A percentile compares a stretch with the other conserved stretches of the same genome.
These are phyloP conservation scores for Arctocebus calabarensis DNA, from an alignment of 2,797 vertebrate genomes.

Conservation along the genomic window DNA sequence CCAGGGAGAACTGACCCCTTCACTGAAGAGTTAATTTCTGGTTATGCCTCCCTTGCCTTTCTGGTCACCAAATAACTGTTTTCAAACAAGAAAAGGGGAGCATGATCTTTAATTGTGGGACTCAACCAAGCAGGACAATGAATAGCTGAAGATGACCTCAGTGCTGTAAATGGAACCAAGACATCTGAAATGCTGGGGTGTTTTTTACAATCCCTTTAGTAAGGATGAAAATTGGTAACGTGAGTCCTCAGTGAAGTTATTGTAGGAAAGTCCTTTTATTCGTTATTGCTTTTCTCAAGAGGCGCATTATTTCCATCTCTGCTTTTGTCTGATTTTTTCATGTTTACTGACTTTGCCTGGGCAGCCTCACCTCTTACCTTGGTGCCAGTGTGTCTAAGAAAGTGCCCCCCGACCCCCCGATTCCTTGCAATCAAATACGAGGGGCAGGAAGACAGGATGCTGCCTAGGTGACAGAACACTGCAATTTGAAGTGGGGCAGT, in stretches of 20 bases:
- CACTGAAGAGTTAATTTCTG: conserved; percentile 65
- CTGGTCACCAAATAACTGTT: conserved; percentile 80
- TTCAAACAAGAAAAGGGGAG: conserved; percentile 80
- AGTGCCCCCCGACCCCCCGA: conserved; percentile 20
- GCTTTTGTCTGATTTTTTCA: conserved; percentile 84
- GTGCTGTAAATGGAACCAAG: conserved; percentile 74
- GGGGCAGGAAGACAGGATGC: conserved; percentile 79
- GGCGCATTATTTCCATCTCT: conserved; percentile 86
- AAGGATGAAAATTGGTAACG: conserved; percentile 80
- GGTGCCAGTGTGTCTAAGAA: conserved; percentile 83
- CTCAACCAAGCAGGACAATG: conserved; percentile 78
- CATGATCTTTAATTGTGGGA: conserved; percentile 81
- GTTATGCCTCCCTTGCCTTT: conserved; percentile 75
- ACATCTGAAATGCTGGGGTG: conserved; percentile 74
- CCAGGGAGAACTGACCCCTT: conserved; percentile 66
- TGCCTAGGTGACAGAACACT: conserved; percentile 82
- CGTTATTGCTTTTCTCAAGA: conserved; percentile 90
- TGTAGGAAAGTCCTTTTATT: conserved; percentile 86
- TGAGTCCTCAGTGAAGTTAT: conserved; percentile 81
- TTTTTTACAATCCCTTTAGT: conserved; percentile 78
- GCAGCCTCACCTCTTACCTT: conserved; percentile 80
- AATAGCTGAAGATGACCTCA: conserved; percentile 81
- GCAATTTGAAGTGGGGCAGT: conserved; percentile 78
- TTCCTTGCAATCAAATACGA: conserved; percentile 82
- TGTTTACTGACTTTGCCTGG: conserved; percentile 80